Base-by-base conservation (phyloP, 2,888 invertebrate species). In the Dilophus febrilis region DNA sequence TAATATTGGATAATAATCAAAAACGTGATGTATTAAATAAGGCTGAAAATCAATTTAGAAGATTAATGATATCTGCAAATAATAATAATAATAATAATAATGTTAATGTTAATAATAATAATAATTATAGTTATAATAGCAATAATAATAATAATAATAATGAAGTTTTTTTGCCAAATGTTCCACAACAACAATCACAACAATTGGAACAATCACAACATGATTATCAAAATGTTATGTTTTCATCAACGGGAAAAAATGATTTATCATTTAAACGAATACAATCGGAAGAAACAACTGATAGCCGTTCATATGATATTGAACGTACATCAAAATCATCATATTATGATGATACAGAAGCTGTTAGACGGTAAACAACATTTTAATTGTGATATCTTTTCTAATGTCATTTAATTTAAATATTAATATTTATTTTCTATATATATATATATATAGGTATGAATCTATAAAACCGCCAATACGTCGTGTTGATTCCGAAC, bases 41-140 rank as follows among this genome's bases (percentile, higher is more conserved):
- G 38, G 51, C 52, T 33, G 50, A 49, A 13, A 50, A 47, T 45
- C 51, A 53, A 43, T 43, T 53, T 14, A 46, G 51, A 43, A 49
- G 46, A 42, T 44, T 51, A 27, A 49, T 51, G 43, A 49, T 50
- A 40, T 46, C 49, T 8, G 46, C 50, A 12, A 45, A 45, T 7
- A 47, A 44, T 33, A 47, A 46, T 27, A 47, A 44, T 39, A 38
- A 36, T 33, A 41, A 42, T 39, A 32, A 37, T 26, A 40, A 34
- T 31, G 36, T 26, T 19, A 36, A 22, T 22, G 8, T 40, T 18
- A 30, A 38, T 13, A 45, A 40, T 28, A 42, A 45, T 22, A 43
- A 43, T 35, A 42, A 43, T 35, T 39, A 40, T 19, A 22, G 8
- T 22, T 6, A 22, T 22, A 22, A 22, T 22, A 22, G 8, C 8